Evolutionary conservation across 2,113 vertebrate species (phyloP), one percentile per base, ranked within the genome.

Genomic region (Cairina moschata): DNA sequence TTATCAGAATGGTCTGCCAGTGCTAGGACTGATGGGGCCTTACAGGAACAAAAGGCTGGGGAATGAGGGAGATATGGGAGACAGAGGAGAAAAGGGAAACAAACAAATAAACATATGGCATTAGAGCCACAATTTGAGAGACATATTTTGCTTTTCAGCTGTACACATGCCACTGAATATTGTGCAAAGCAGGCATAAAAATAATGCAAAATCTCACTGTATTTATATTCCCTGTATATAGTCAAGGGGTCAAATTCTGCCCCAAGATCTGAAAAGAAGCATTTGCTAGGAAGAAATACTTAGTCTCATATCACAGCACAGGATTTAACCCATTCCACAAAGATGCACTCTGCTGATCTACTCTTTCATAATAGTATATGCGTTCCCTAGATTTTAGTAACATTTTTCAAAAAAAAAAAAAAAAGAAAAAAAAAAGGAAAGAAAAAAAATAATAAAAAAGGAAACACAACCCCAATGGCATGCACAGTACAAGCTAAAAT

Each of bases 111-210:
- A 46, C 18, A 46, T 4, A 42, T 23, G 2, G 4, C 3, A 6
- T 68, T 67, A 63, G 17, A 74, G 14, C 3, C 25, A 62, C 21
- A 7, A 55, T 94, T 76, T 76, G 69, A 36, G 17, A 74, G 48
- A 50, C 29, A 88, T 66, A 31, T 69, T 95, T 92, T 93, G 58
- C 60, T 83, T 90, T 65, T 81, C 60, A 90, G 93, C 42, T 32
- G 4, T 34, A 63, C 17, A 16, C 7, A 2, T 29, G 29, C 25
- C 21, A 28, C 29, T 21, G 63, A 84, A 14, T 65, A n/a, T 83
- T 75, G 90, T 87, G n/a, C 56, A 78, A 92, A 95, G 56, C 65
- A 81, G 69, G 60, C 59, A 69, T 66, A 80, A 93, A 87, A 44
- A 34, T 67, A 72, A 31, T 8, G 32, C 71, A 77, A 72, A 91